Base-by-base conservation (phyloP, 2,113 vertebrate genomes). In the Irena cyanogastra region DNA sequence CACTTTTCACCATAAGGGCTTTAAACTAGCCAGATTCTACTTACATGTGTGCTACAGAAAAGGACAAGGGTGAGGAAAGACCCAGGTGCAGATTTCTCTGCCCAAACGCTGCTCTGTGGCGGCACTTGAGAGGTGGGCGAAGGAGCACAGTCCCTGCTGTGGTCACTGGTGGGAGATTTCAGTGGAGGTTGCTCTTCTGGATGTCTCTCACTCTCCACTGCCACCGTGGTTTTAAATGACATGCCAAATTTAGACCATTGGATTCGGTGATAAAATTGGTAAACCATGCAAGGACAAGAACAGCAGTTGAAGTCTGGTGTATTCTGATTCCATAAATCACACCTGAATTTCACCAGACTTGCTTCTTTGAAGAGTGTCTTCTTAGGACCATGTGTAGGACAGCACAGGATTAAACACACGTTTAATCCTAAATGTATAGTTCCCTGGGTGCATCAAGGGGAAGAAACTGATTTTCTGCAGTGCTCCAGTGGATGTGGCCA, bases 121-220 rank as follows among this genome's bases (percentile, higher is more conserved):
- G 20, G 37, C 22, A 77, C 47, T 16, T 0, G 0, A 56, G 79
- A 84, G 33, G 15, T 6, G 4, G 24, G 8, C 0, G 1, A 81
- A 70, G 16, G 27, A n/a, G n/a, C 23, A 15, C 11, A n/a, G 60
- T 4, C 12, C 7, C 69, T 56, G 30, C 35, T 54, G 26, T 21
- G 19, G 22, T 44, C 61, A 28, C 15, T 33, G 3, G 6, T 41
- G 31, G 35, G 31, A 71, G 8, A 22, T 64, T 49, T 64, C 44
- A 56, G 47, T 10, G 47, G 11, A 85, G 24, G 13, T 23, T 44
- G 27, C 4, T 16, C 24, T 56, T 84, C 52, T 87, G 69, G 56
- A 68, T 12, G 24, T 39, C 16, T 44, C 24, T 72, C 33, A 8
- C 18, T 49, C 33, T 83, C 37, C n/a, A 27, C n/a, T 83, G 41